A percentile compares a stretch with the other conserved stretches of the same genome.
Conservation (phyloP, 2,113 vertebrate species). For the Leuciscus idus region DNA sequence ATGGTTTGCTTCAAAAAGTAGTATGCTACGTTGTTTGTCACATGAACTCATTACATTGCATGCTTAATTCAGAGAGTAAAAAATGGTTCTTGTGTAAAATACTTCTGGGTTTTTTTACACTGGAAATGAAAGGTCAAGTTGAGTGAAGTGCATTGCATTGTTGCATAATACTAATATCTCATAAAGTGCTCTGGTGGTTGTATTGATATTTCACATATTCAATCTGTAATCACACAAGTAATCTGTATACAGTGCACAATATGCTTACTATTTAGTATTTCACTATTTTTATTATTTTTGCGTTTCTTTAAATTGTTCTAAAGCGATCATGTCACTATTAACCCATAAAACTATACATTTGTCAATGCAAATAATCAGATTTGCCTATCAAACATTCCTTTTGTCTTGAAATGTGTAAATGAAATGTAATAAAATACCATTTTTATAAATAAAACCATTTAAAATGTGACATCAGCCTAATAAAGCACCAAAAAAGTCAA, state of each 20-base stretch:
- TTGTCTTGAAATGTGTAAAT: background rate
- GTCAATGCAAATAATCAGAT: background rate
- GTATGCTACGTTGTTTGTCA: background rate
- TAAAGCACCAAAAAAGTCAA: background rate
- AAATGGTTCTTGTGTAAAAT: no score
- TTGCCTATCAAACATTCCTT: background rate
- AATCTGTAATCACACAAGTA: no score
- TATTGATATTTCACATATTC: no score
- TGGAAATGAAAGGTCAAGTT: constrained; percentile 4
- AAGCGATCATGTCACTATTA: background rate
- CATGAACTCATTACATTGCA: background rate
- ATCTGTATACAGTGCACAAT: background rate
- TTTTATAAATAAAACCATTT: background rate
- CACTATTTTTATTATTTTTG: no score
- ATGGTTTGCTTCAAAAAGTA: background rate
- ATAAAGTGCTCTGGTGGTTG: background rate
- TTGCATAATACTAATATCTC: background rate
- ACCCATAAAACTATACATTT: background rate
- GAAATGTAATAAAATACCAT: background rate
- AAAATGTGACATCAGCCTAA: background rate
- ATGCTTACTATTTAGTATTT: background rate
- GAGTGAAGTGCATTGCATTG: background rate
- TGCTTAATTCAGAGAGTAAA: background rate
- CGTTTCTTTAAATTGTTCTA: background rate
- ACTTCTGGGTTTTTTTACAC: background rate